phyloP scores from a whole-genome alignment of 2,888 invertebrate genomes.

The Mylabris sibirica region DNA sequence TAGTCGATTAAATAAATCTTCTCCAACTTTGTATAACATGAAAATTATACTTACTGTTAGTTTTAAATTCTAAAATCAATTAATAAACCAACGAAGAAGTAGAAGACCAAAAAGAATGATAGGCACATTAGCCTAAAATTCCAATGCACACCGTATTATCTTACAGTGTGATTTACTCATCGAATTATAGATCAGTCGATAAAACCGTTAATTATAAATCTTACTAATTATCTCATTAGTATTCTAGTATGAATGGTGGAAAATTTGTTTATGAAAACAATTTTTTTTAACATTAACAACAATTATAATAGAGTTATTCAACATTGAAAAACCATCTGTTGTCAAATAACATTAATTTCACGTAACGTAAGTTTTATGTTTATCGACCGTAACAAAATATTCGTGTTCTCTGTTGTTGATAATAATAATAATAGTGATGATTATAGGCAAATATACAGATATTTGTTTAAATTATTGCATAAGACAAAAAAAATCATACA shows the following conservation, averaged over 20 bases:
- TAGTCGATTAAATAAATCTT: too few species aligned
- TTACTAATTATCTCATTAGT: neutral
- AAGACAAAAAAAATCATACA: neutral
- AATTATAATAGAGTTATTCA: slow-evolving; percentile 21
- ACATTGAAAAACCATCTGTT: slow-evolving; percentile 31
- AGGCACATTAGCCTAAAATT: neutral
- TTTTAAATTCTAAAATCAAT: too few species aligned
- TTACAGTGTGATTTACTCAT: neutral
- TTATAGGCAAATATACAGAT: neutral
- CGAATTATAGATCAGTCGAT: neutral
- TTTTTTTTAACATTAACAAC: neutral
- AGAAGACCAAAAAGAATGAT: neutral
- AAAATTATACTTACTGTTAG: too few species aligned
- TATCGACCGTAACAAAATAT: slow-evolving; percentile 38
- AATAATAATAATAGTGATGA: neutral
- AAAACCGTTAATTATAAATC: neutral
- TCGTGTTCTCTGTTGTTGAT: slow-evolving; percentile 3
- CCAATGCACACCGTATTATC: neutral
- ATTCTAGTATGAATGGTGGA: neutral
- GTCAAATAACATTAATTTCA: slow-evolving; percentile 41
- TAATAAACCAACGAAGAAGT: too few species aligned
- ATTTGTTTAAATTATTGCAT: neutral
- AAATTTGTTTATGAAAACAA: neutral
- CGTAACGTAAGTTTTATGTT: slow-evolving; percentile 38
- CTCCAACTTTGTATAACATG: too few species aligned